Evolutionary conservation across 1,140 invertebrate genomes (phyloP).

Genomic region (Lethocerus indicus): DNA sequence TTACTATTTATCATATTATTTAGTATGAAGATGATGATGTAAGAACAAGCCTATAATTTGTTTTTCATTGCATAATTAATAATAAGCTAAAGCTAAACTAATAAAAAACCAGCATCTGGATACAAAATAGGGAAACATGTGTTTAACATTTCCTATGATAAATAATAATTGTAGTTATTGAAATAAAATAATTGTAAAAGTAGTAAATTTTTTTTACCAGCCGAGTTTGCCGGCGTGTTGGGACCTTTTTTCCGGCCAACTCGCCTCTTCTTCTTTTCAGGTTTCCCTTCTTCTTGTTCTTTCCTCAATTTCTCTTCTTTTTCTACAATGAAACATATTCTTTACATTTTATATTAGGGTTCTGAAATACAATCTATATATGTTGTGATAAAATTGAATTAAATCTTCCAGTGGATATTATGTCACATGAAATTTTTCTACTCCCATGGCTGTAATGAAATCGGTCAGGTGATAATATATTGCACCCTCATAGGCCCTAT

Average conservation of each 20-base stretch:
- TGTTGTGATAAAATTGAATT: not conserved
- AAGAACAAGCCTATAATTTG: too few relatives aligned
- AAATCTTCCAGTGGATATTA: not conserved
- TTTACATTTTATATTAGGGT: slow-evolving; percentile 1
- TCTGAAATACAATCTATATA: not conserved
- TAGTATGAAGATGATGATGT: too few relatives aligned
- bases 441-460: not conserved
- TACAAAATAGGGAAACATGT: too few relatives aligned
- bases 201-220: slow-evolving; percentile 28
- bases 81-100: too few relatives aligned
- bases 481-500: not conserved
- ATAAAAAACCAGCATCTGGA: too few relatives aligned
- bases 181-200: too few relatives aligned
- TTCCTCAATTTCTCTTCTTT: slow-evolving; percentile 59
- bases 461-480: not conserved
- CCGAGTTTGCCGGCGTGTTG: slow-evolving; percentile 52
- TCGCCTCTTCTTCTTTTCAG: slow-evolving; percentile 48
- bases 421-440: not conserved
- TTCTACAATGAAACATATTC: slow-evolving; percentile 29
- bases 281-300: slow-evolving; percentile 58
- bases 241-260: slow-evolving; percentile 38
- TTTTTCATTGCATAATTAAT: too few relatives aligned
- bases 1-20: too few relatives aligned
- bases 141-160: too few relatives aligned
- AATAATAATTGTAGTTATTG: too few relatives aligned